Percentiles rank a stretch among this genome's conserved stretches.
Evolutionary conservation across 2,113 vertebrate species (phyloP).

Genomic region (Rhipidura dahli): DNA sequence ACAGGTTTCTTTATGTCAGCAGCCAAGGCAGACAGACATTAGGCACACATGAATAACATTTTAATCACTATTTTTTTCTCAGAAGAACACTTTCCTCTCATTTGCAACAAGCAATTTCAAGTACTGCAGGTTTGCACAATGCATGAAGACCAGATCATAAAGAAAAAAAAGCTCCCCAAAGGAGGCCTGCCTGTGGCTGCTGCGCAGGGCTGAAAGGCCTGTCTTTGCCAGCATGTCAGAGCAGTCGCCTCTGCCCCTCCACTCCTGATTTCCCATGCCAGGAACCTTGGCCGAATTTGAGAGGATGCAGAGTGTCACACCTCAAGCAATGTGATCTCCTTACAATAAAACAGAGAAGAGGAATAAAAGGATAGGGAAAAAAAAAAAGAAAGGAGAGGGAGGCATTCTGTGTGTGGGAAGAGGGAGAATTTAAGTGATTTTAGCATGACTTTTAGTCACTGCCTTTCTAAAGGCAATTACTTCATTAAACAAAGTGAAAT

Average conservation of each 20-base stretch:
- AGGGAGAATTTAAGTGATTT: conserved; percentile 2
- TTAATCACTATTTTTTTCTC: conserved; percentile 38
- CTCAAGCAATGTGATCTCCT: background rate
- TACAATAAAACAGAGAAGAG: background rate
- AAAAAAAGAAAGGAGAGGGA: background rate
- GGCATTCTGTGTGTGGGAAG: background rate
- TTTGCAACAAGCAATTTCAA: conserved; percentile 45
- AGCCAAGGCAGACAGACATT: conserved; percentile 51
- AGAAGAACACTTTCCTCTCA: conserved; percentile 51
- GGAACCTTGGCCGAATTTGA: background rate
- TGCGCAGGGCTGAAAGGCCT: background rate
- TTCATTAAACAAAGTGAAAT: conserved; percentile 44
- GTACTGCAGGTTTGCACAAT: conserved; percentile 43
- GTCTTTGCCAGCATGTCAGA: background rate
- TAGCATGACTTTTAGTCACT: conserved; percentile 9
- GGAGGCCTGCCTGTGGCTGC: background rate
- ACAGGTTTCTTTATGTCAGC: conserved; percentile 69
- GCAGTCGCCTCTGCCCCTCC: background rate
- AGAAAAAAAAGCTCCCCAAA: background rate
- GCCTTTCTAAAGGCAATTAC: conserved; percentile 39
- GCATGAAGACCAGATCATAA: background rate
- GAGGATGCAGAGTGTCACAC: background rate
- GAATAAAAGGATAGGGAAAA: background rate
- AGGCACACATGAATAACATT: conserved; percentile 55
- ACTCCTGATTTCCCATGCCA: background rate